Evolutionary conservation across 1,140 invertebrate genomes (phyloP).

Genomic region (Caenorhabditis remanei): DNA sequence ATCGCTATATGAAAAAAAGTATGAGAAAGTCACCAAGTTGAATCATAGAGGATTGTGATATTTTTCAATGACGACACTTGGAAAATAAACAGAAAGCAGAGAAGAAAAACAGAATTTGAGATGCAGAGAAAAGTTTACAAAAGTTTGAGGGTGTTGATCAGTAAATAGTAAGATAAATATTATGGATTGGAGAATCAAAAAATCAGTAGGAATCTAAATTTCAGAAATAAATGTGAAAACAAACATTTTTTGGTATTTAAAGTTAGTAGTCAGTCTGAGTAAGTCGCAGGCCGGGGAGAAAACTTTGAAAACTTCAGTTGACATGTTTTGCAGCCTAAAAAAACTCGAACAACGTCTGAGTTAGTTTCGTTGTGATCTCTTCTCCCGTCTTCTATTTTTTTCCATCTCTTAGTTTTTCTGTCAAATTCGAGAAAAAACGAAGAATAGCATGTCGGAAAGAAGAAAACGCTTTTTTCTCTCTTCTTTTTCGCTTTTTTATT

Average conservation of each 20-base stretch:
- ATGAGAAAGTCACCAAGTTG: background rate
- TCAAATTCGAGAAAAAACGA: constrained; percentile 34
- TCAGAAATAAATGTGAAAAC: too few species aligned
- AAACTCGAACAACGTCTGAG: background rate
- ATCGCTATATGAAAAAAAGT: background rate
- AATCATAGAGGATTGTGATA: constrained; percentile 20
- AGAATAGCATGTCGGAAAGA: constrained; percentile 17
- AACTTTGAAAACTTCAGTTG: constrained; percentile 45
- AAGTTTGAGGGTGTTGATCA: background rate
- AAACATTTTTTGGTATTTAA: too few species aligned
- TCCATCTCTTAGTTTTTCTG: background rate
- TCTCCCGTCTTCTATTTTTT: background rate
- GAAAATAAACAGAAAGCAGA: background rate
- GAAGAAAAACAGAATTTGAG: background rate
- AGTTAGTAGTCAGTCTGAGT: too few species aligned
- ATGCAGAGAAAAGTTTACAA: background rate
- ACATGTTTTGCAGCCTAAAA: constrained; percentile 8
- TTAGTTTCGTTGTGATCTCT: background rate
- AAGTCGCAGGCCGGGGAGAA: background rate
- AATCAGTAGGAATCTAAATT: too few species aligned
- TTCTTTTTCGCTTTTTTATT: background rate
- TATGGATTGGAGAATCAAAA: background rate
- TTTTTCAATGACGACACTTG: constrained; percentile 17
- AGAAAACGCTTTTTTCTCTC: constrained; percentile 16
- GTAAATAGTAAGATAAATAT: constrained; percentile 7